A percentile compares a stretch with the other conserved stretches of the same genome.
phyloP scores from a whole-genome alignment of 2,113 vertebrate species.

The Eclectus roratus region DNA sequence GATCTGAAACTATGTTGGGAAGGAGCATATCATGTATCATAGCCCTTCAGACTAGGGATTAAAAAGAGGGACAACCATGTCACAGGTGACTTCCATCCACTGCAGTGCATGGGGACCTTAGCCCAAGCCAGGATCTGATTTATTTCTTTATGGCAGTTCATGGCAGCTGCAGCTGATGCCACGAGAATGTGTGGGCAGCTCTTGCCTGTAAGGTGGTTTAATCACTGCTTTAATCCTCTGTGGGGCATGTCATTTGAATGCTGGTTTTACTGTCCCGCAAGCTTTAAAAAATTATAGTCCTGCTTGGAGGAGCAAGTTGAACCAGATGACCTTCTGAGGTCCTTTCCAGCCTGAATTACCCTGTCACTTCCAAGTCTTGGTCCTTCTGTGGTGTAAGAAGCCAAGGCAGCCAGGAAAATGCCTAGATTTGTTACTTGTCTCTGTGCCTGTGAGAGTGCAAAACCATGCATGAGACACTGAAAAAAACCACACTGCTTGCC shows the following conservation, averaged over 20 bases:
- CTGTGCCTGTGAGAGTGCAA: neutral
- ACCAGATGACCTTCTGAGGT: neutral
- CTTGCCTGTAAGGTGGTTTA: fast-evolving
- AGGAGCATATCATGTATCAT: fast-evolving
- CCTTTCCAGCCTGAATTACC: neutral
- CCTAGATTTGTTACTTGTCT: neutral
- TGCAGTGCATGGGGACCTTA: neutral
- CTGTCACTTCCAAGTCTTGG: neutral
- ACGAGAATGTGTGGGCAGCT: neutral
- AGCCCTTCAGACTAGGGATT: neutral
- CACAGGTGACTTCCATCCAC: neutral
- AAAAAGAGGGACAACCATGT: fast-evolving
- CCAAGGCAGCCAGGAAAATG: neutral
- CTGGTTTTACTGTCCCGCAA: neutral
- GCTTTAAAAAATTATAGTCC: neutral
- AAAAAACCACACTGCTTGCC: neutral
- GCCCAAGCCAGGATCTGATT: neutral
- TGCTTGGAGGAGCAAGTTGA: neutral
- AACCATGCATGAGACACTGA: neutral
- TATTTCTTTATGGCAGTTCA: neutral
- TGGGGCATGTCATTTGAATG: neutral
- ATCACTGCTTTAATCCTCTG: neutral
- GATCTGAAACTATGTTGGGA: neutral
- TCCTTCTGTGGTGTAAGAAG: neutral
- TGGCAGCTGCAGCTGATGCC: neutral